phyloP scores from a whole-genome alignment of 2,888 invertebrate species.

The Hofmannophila pseudospretella region DNA sequence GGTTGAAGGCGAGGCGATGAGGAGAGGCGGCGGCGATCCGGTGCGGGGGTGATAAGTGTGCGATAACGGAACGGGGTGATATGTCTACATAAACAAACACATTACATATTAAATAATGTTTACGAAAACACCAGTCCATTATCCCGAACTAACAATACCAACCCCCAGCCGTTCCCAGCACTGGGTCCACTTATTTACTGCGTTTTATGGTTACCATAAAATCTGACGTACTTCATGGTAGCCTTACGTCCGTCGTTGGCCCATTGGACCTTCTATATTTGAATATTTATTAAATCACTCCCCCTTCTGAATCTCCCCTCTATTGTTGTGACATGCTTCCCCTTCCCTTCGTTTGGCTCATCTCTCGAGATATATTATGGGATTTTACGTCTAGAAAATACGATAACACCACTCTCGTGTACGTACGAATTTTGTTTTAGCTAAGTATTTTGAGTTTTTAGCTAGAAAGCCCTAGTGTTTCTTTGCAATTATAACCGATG shows the following conservation, averaged over 20 bases:
- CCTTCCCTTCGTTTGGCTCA: slow-evolving; percentile 43
- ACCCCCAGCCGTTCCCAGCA: slow-evolving; percentile 2
- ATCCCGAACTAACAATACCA: slow-evolving; percentile 4
- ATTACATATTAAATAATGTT: slow-evolving; percentile 5
- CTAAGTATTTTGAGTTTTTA: too few species aligned
- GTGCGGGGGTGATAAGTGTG: too few species aligned
- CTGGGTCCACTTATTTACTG: slow-evolving; percentile 11
- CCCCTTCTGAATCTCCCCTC: slow-evolving; percentile 1
- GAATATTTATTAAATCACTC: slow-evolving; percentile 64
- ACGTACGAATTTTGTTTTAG: too few species aligned
- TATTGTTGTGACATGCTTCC: slow-evolving; percentile 41
- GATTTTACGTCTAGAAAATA: slow-evolving; percentile 6
- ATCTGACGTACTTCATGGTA: slow-evolving; percentile 10
- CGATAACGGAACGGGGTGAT: too few species aligned
- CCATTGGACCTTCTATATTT: slow-evolving; percentile 52
- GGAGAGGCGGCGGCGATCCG: too few species aligned
- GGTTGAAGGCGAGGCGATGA: too few species aligned
- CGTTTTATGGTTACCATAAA: slow-evolving; percentile 11
- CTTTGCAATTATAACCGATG: too few species aligned
- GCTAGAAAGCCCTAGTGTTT: too few species aligned
- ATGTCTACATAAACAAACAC: not conserved
- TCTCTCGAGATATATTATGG: slow-evolving; percentile 27
- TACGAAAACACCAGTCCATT: slow-evolving; percentile 5
- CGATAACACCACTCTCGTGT: too few species aligned
- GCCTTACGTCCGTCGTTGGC: slow-evolving; percentile 34